Evolutionary conservation across 2,888 invertebrate genomes (phyloP), one percentile per base, ranked within the genome.

Genomic region (Apamea crenata): DNA sequence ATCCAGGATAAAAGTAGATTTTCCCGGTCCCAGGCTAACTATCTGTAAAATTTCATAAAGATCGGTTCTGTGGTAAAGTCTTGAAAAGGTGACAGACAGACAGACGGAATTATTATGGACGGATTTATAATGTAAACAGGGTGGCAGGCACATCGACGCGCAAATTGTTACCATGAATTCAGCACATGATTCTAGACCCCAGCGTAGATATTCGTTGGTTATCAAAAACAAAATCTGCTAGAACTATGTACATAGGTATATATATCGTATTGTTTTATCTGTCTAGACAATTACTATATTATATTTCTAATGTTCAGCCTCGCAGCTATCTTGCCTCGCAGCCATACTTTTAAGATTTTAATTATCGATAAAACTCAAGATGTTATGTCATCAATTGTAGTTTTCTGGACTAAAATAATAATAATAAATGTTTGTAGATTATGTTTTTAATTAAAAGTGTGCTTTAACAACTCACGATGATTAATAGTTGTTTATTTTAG

Each of bases 351-450:
- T 71, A 73, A 81, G 83, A 83, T 85, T 83, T 83, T 81, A 83
- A 81, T 81, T 78, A 81, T 78, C 50, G 79, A 83, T 88, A 88
- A 80, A 73, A 77, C 5, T 67, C 10, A 53, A 75, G 36, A 79
- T 59, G 67, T 36, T n/a, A 75, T 29, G 16, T 21, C 25, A n/a
- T 53, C 29, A 47, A 53, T 84, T 81, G 67, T 74, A 70, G 50
- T 61, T 70, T 80, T 77, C 68, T 77, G n/a, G 14, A 74, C 61
- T 70, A 65, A 74, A 78, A 72, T 80, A 67, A 77, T 72, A 79
- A 72, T 61, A 8, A 81, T 32, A 50, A 67, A 47, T 69, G n/a
- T 65, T 67, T 50, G 10, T 12, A 44, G 59, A 68, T 32, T 56
- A 40, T 56, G 29, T 69, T 77, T 81, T 78, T 78, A 74, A 82